Evolutionary conservation across 2,888 invertebrate species (phyloP), one percentile per base, ranked within the genome.

Genomic region (Graphium colonna): DNA sequence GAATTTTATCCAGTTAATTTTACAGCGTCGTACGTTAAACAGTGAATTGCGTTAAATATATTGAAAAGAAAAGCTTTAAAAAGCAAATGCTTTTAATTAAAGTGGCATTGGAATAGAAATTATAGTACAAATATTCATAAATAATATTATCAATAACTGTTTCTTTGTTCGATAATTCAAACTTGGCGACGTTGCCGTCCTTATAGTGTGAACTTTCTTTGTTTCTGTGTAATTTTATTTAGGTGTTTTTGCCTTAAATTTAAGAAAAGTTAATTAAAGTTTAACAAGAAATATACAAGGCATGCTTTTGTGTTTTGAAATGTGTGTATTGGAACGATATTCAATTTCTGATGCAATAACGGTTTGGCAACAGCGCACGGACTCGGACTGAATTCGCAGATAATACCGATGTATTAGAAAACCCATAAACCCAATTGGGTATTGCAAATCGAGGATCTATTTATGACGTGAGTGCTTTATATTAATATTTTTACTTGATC

Each of bases 331-430:
- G 79, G 83, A 85, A 82, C 80, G 75, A 63, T 81, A 67, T 73
- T 68, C 69, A 77, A 59, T 83, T 68, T 87, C 89, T 89, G 88
- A 89, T 80, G 88, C 88, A 88, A 89, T 81, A 79, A 70, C 85
- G 68, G 81, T 77, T 79, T 86, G 88, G 86, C 88, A 88, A 87
- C 88, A 83, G 74, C 79, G 86, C 83, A 64, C 73, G 66, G 76
- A 79, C 65, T 82, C 75, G 62, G 79, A 80, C 64, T 88, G 78
- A 87, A 76, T 68, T 63, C 58, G 44, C 65, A 61, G 58, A 67
- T 70, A n/a, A 36, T 16, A 65, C 81, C 71, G 66, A 87, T 87
- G 87, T 77, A 72, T 79, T 83, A 60, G 65, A 68, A 73, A 78
- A 70, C 72, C 60, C 60, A 68, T 77, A 69, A 71, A 72, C 75